Percentiles rank a stretch among this genome's conserved stretches.
Conservation (phyloP, 2,113 vertebrate genomes). For the Paramormyrops kingsleyae region DNA sequence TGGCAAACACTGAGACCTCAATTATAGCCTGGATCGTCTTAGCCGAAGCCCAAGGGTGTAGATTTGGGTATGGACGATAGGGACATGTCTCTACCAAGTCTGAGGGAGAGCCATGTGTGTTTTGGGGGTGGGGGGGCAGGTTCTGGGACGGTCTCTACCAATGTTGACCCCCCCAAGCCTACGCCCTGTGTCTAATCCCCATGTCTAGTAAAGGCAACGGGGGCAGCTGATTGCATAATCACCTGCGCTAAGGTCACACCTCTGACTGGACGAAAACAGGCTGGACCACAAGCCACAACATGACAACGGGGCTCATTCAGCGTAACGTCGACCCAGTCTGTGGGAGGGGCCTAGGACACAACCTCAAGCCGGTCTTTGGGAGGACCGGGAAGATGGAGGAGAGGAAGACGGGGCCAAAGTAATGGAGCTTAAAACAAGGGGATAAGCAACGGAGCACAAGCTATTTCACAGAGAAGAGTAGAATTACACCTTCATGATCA, state of each 20-base stretch:
- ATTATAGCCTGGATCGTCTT: neutral
- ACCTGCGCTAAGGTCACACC: neutral
- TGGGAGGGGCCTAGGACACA: neutral
- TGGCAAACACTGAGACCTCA: constrained; percentile 7
- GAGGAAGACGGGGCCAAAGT: neutral
- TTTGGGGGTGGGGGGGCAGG: neutral
- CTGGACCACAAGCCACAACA: neutral
- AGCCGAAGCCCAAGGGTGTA: neutral
- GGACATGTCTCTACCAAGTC: neutral
- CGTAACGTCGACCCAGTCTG: neutral
- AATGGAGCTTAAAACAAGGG: neutral
- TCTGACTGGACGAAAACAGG: neutral
- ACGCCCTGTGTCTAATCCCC: neutral
- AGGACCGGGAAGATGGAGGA: neutral
- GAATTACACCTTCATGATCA: neutral
- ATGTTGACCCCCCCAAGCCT: neutral
- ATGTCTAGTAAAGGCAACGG: neutral
- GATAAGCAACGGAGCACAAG: neutral
- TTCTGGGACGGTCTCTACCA: neutral
- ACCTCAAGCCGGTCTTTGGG: neutral
- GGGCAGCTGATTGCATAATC: neutral
- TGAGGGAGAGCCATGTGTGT: neutral
- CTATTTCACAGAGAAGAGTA: neutral
- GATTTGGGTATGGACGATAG: neutral
- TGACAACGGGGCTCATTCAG: neutral